Evolutionary conservation across 1,140 invertebrate species (phyloP).

Genomic region (Portunus trituberculatus): DNA sequence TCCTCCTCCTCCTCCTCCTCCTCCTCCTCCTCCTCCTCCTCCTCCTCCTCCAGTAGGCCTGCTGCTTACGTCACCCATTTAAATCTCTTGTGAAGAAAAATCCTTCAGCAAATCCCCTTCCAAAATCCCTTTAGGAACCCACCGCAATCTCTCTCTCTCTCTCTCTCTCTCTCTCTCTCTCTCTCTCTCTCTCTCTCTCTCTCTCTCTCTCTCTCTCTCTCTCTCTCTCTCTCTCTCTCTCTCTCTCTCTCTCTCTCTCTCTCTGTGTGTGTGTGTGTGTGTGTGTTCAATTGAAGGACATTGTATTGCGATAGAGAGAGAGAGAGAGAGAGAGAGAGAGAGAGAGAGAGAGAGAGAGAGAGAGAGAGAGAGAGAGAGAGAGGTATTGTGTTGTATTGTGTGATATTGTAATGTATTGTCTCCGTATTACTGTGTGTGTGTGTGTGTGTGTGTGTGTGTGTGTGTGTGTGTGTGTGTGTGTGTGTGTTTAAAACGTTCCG

Average conservation of each 20-base stretch:
- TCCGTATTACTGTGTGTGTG: neutral
- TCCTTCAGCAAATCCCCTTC: neutral
- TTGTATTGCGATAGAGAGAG: neutral
- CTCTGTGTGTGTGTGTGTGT: neutral
- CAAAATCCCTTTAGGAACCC: neutral
- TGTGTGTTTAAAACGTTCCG: neutral
- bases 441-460: conserved; percentile 15
- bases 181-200: conserved; percentile 1
- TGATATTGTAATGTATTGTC: neutral
- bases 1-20: neutral
- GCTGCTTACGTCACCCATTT: neutral
- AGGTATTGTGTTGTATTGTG: neutral
- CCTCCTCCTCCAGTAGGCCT: neutral
- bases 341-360: neutral
- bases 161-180: neutral
- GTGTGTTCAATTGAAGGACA: neutral
- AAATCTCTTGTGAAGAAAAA: neutral
- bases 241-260: neutral
- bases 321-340: neutral
- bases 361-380: no score
- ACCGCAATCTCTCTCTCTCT: neutral
- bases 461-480: conserved; percentile 20
- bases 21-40: neutral
- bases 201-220: neutral
- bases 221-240: no score